These are phyloP conservation scores for Peucedramus taeniatus DNA, from an alignment of 2,113 vertebrate genomes.

Conservation along the genomic window DNA sequence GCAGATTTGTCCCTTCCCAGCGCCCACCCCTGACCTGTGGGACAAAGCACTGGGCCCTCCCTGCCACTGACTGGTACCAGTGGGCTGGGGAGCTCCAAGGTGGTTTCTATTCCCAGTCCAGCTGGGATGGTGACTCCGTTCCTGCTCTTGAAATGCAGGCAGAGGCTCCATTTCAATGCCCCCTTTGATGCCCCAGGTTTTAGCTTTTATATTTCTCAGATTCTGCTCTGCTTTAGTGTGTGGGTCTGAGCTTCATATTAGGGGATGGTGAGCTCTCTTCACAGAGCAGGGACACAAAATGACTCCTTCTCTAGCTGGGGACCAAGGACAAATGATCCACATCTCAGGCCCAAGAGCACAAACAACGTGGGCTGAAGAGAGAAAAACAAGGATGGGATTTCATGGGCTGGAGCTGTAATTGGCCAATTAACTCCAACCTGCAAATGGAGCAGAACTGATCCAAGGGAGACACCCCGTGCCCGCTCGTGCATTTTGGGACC, in stretches of 20 bases:
- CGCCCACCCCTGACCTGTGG: not conserved
- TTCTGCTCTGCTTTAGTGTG: not conserved
- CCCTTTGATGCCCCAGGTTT: not conserved
- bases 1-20: not conserved
- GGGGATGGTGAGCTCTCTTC: not conserved
- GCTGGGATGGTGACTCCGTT: not conserved
- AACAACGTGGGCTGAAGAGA: no score
- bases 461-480: fast-evolving
- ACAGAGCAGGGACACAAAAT: no score
- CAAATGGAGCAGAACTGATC: no score
- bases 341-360: no score
- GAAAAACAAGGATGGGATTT: no score
- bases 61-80: not conserved
- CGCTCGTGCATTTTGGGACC: fast-evolving
- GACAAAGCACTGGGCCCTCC: not conserved
- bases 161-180: not conserved
- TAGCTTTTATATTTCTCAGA: not conserved
- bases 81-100: not conserved
- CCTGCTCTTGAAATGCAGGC: not conserved
- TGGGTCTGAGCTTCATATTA: not conserved
- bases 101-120: fast-evolving
- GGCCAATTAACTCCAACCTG: no score
- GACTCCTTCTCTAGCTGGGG: no score
- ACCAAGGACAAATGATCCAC: no score
- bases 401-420: no score